Base-by-base conservation (phyloP, 2,113 vertebrate species). In the Solea senegalensis region DNA sequence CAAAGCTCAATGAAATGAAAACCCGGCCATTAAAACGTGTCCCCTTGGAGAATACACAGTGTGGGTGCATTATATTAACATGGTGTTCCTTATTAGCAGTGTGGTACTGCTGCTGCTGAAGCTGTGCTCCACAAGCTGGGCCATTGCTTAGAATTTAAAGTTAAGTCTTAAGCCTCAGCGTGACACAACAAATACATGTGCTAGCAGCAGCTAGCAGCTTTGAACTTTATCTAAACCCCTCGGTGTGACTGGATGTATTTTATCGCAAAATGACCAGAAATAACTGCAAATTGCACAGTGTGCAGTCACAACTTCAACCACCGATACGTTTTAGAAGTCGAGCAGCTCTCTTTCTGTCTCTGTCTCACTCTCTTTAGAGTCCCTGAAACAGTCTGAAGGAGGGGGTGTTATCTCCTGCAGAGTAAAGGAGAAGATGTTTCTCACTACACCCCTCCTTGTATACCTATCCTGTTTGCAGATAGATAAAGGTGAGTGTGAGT, bases 391-490 rank as follows among this genome's bases (percentile, higher is more conserved):
- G 67, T 80, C 69, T 75, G 75, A 88, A 88, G 77, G 76, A 83
- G 65, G 80, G 66, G 53, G 63, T 76, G 71, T 85, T 87, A 85
- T 74, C 84, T 86, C 76, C 78, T 73, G 74, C 80, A 72, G 83
- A 78, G 85, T 21, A 9, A 59, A 68, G 76, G 53, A 49, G 59
- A 67, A 44, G 63, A 73, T 66, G 45, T 63, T 74, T 60, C 78
- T 72, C 52, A 28, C 72, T 59, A 60, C 76, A 72, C 46, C n/a
- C 27, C 26, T 74, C 62, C 57, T 80, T 58, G 65, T 69, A 73
- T 81, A 85, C 74, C 86, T 83, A 65, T 68, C 71, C 48, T 83
- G 76, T 85, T 85, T 81, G 61, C 60, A 71, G 74, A 84, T 88
- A 55, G 61, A 74, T 79, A 70, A 62, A 66, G n/a, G 14, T 44